Percentiles rank a stretch among this genome's conserved stretches.
Conservation (phyloP, 2,888 invertebrate genomes). For the Nephrotoma appendiculata region DNA sequence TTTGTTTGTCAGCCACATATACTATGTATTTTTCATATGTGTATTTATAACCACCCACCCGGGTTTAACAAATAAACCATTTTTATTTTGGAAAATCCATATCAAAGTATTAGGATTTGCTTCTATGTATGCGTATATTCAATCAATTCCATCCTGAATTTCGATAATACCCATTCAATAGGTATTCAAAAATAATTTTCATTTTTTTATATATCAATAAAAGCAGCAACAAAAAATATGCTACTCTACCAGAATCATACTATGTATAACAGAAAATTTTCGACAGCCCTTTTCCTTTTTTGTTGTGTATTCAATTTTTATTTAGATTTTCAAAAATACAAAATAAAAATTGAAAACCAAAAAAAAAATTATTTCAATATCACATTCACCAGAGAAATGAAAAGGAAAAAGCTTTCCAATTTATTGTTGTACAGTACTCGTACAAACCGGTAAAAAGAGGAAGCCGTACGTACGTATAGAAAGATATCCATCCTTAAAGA, state of each 20-base stretch:
- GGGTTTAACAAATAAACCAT: neutral
- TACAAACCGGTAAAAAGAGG: neutral
- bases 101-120: neutral
- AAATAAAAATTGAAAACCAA: neutral
- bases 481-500: neutral
- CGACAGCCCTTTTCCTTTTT: neutral
- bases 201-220: neutral
- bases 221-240: neutral
- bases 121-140: neutral
- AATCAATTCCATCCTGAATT: neutral
- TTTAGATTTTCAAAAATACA: neutral
- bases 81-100: neutral
- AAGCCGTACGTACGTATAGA: neutral
- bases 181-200: neutral
- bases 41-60: neutral
- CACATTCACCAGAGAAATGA: neutral
- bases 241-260: neutral
- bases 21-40: neutral
- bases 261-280: neutral
- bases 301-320: neutral
- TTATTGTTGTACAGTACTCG: neutral
- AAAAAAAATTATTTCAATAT: neutral
- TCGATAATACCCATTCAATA: neutral
- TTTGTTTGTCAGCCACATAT: neutral
- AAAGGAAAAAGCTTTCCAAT: neutral